Evolutionary conservation across 2,797 vertebrate species (phyloP), one percentile per base, ranked within the genome.

Genomic region (Zonotrichia albicollis): DNA sequence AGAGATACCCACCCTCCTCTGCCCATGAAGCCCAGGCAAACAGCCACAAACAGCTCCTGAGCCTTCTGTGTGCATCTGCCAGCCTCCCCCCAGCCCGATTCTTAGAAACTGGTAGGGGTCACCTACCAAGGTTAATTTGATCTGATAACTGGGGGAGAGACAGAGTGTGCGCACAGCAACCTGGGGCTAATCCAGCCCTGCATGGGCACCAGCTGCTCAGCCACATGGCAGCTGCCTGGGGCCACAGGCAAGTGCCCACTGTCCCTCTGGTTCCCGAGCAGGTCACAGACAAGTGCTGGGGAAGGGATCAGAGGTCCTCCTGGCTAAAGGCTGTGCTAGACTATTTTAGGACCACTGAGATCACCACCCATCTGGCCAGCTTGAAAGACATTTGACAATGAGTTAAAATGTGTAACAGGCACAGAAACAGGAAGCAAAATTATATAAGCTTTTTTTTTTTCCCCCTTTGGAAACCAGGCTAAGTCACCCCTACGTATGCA

Each of bases 281-380:
- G 80, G 91, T 66, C 93, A 91, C 22, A 91, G 91, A 89, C 58
- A 40, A 93, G 72, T 5, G 23, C 61, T 2, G 8, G 86, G 48
- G 29, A 90, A 90, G 40, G 60, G 55, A 93, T 64, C 73, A 84
- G 0, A 38, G 87, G 83, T 86, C 80, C 48, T 76, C 74, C 21
- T 64, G 74, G 85, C 87, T 90, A 75, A 86, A 86, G 80, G 71
- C 88, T 81, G 67, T 0, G 0, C 38, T 7, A 73, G 60, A 70
- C 71, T 96, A 95, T 95, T 96, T 96, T 84, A 84, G 74, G 48
- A 94, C 42, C 74, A 82, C 67, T 95, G 90, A 95, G 95, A 95
- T 96, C 90, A 95, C 80, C 77, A 91, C 93, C 96, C 96, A 96
- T 93, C 96, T 95, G 95, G 94, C 94, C 96, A 95, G 94, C 93